phyloP scores from a whole-genome alignment of 2,888 invertebrate species.

The Troides helena region DNA sequence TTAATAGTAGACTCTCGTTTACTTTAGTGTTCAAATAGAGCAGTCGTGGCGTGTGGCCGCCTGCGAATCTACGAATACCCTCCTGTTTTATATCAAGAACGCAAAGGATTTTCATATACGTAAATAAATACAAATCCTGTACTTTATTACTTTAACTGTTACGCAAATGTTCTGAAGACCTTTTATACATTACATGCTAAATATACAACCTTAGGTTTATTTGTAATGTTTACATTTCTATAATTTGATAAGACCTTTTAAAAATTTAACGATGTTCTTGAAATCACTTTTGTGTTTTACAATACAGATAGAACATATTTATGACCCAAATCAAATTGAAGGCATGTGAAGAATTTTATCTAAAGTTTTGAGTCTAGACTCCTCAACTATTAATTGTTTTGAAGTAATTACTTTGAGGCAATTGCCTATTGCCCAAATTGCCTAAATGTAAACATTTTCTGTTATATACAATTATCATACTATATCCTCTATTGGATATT shows the following conservation, averaged over 20 bases:
- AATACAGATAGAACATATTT: no score
- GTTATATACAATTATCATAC: no score
- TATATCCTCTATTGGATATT: no score
- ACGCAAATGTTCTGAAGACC: neutral
- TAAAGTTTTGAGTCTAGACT: neutral
- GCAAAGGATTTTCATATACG: slow-evolving; percentile 26
- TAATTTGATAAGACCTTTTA: neutral
- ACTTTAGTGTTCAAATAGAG: slow-evolving; percentile 51
- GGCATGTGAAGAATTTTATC: no score
- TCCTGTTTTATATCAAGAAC: slow-evolving; percentile 36
- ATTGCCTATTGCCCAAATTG: no score
- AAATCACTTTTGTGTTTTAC: no score
- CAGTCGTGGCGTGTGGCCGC: slow-evolving; percentile 32
- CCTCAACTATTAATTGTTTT: no score
- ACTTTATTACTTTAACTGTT: slow-evolving; percentile 18
- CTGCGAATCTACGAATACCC: slow-evolving; percentile 34
- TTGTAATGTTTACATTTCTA: slow-evolving; percentile 3
- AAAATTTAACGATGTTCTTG: no score
- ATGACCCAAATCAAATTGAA: no score
- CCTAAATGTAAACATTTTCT: no score
- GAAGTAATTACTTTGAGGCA: no score
- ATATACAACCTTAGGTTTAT: slow-evolving; percentile 12
- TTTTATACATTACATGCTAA: slow-evolving; percentile 7
- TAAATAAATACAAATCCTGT: slow-evolving; percentile 29
- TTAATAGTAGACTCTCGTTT: slow-evolving; percentile 52